Percentiles rank a stretch among this genome's conserved stretches.
phyloP scores from a whole-genome alignment of 2,888 invertebrate species.

The Stenotaenia linearis region DNA sequence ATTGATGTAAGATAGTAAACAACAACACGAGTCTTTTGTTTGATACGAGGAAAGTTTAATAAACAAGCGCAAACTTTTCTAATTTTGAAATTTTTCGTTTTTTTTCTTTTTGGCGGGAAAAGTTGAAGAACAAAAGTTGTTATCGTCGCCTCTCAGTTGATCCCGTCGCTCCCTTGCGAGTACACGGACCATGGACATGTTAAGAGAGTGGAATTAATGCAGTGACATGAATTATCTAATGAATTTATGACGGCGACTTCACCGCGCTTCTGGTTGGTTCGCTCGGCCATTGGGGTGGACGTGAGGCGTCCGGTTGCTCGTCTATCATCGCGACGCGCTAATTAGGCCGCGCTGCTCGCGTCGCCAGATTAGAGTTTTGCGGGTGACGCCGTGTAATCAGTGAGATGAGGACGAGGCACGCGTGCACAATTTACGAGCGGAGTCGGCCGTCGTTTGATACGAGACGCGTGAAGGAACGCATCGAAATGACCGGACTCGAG shows the following conservation, averaged over 20 bases:
- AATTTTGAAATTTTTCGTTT: neutral
- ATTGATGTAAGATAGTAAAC: neutral
- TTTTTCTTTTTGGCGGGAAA: neutral
- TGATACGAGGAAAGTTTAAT: neutral
- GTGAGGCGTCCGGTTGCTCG: conserved; percentile 15
- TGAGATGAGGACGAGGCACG: neutral
- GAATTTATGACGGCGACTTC: conserved; percentile 10
- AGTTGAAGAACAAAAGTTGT: neutral
- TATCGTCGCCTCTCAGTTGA: conserved; percentile 13
- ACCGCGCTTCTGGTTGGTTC: conserved; percentile 5
- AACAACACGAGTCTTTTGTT: neutral
- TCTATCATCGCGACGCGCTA: neutral
- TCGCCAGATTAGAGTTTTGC: conserved; percentile 19
- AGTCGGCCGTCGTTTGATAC: conserved; percentile 1
- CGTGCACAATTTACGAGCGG: neutral
- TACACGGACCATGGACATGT: conserved; percentile 1
- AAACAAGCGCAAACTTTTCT: neutral
- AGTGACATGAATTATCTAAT: conserved; percentile 15
- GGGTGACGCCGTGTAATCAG: conserved; percentile 19
- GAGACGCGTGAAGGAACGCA: neutral
- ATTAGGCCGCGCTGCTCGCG: conserved; percentile 2
- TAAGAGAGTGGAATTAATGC: conserved; percentile 14
- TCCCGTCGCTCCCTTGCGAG: neutral
- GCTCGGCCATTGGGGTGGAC: conserved; percentile 11
- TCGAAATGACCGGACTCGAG: conserved; percentile 2